Percentiles rank a stretch among this genome's conserved stretches.
These are phyloP conservation scores for Diplodus puntazzo DNA, from an alignment of 2,797 vertebrate genomes.

Conservation along the genomic window DNA sequence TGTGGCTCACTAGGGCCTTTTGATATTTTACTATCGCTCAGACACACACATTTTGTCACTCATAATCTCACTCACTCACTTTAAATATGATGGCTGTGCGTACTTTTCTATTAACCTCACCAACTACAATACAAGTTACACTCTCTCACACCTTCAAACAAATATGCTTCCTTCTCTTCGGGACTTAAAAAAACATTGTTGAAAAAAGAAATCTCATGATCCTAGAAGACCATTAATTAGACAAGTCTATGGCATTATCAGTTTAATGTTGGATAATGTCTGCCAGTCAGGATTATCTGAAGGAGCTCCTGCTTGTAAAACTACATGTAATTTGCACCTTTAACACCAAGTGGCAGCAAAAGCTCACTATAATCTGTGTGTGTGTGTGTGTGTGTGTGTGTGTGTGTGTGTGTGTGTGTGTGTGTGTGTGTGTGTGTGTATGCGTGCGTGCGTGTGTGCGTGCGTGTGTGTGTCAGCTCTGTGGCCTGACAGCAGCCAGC, in stretches of 20 bases:
- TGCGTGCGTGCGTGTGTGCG: conserved; percentile 15
- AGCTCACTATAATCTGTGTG: conserved; percentile 25
- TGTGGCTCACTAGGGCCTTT: background rate
- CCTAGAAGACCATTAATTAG: background rate
- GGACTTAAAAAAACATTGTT: background rate
- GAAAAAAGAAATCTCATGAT: background rate
- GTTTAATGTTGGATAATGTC: background rate
- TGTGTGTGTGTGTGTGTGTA: conserved; percentile 14
- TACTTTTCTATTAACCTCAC: background rate
- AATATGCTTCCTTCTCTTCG: background rate
- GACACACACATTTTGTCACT: background rate
- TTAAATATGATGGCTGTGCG: background rate
- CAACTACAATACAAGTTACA: background rate
- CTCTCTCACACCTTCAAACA: background rate
- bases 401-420: conserved; percentile 4
- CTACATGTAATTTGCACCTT: conserved; percentile 50
- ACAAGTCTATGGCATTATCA: background rate
- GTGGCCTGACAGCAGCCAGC: conserved; percentile 54
- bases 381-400: conserved; percentile 22
- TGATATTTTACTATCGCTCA: background rate
- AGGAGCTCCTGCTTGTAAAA: background rate
- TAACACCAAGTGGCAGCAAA: conserved; percentile 78
- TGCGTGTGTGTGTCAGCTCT: conserved; percentile 31
- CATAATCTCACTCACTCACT: background rate
- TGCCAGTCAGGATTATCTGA: background rate